Evolutionary conservation across 2,888 invertebrate genomes (phyloP), one percentile per base, ranked within the genome.

Genomic region (Lochmaea crataegi): DNA sequence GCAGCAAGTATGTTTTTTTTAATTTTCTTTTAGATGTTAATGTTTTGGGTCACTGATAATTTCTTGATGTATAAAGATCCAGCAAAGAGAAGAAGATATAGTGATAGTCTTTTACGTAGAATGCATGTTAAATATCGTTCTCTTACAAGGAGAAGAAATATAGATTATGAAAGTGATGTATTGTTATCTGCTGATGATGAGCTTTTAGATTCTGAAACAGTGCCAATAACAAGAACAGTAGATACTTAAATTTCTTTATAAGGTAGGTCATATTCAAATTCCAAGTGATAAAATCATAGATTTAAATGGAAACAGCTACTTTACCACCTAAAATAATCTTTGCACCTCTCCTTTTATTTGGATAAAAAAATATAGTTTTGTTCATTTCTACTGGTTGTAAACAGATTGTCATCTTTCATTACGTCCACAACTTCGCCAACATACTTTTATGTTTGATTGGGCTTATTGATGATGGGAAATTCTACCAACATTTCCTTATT

Each of bases 31-130:
- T 88, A 94, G 94, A 93, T 94, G 79, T 89, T 94, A 83, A 94
- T 94, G 90, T 94, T 94, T 87, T 94, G 94, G 94, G 93, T 94
- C 78, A 94, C 94, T 0, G 94, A 94, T 86, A 94, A 94, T 86
- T 94, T 94, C 88, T 87, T 94, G 66, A 94, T 94, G 93, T 90
- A 91, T 79, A 87, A 89, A 81, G 90, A 89, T 84, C 89, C 88
- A 4, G 88, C 88, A 84, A 88, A 88, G 82, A 81, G 80, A 72
- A 77, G 79, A 65, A 73, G 84, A 22, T 77, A 82, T 48, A 77
- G 79, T 26, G 85, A 84, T 45, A 84, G 86, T 76, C 80, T 87
- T 60, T 75, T 87, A 65, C 84, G 85, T 74, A 84, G 85, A 75
- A 85, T 86, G 38, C 87, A 86, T 80, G 83, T 87, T n/a, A 89